A percentile compares a stretch with the other conserved stretches of the same genome.
Conservation (phyloP, 2,113 vertebrate species). For the Podiceps cristatus region DNA sequence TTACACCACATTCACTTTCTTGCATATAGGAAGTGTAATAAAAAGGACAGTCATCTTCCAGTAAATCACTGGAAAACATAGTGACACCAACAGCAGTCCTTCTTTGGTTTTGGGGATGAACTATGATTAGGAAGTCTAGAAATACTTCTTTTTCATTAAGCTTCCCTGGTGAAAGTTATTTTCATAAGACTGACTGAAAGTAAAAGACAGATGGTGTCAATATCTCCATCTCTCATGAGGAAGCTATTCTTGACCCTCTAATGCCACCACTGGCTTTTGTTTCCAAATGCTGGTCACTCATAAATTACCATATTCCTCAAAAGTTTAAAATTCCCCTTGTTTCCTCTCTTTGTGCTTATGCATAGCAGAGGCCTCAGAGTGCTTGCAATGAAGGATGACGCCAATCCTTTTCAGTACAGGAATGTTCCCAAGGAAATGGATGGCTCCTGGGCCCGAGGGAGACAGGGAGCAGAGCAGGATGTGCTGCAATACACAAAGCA, state of each 20-base stretch:
- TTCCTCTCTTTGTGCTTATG: slow-evolving; percentile 60
- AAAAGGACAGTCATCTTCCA: background rate
- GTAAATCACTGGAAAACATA: background rate
- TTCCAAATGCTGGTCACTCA: background rate
- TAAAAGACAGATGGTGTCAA: background rate
- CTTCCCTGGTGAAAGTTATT: background rate
- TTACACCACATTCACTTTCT: background rate
- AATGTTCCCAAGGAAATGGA: slow-evolving; percentile 70
- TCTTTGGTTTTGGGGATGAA: background rate
- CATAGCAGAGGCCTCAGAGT: background rate
- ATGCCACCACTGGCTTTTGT: background rate
- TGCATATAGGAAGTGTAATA: background rate
- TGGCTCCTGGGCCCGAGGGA: background rate
- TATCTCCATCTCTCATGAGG: background rate
- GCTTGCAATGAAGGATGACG: slow-evolving; percentile 36
- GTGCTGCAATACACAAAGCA: slow-evolving; percentile 37
- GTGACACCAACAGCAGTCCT: background rate
- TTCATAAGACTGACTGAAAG: background rate
- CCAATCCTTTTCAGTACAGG: slow-evolving; percentile 25
- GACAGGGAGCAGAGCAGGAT: slow-evolving; percentile 51
- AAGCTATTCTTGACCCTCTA: background rate
- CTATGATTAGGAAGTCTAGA: background rate
- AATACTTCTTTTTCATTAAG: background rate
- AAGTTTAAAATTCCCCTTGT: slow-evolving; percentile 33
- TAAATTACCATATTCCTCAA: slow-evolving; percentile 56